Conservation (phyloP, 2,113 vertebrate species). For the Lathamus discolor region DNA sequence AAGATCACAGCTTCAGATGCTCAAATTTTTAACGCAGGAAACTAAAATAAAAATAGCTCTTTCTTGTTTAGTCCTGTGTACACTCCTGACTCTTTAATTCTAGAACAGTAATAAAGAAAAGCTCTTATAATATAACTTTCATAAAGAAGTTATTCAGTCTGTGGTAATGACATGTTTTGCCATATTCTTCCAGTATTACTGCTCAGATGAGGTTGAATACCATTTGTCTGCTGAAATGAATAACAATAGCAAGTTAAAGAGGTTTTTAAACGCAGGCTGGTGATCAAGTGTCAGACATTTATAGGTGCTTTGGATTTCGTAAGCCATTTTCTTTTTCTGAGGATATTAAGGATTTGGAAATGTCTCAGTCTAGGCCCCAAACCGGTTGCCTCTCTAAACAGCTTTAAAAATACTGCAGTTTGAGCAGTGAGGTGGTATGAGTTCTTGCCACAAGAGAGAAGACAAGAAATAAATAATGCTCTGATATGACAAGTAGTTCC, state of each 20-base stretch:
- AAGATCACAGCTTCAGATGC: neutral
- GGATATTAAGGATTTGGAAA: neutral
- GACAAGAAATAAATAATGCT: neutral
- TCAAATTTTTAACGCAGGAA: neutral
- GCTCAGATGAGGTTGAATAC: neutral
- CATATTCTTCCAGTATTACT: accelerated
- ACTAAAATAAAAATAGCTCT: neutral
- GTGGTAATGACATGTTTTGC: neutral
- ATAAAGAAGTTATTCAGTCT: neutral
- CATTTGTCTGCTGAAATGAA: neutral
- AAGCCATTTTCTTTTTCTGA: neutral
- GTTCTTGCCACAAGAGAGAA: neutral
- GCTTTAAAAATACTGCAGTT: neutral
- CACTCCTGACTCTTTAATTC: neutral
- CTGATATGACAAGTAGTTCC: neutral
- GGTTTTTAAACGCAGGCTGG: neutral
- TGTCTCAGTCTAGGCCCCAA: neutral
- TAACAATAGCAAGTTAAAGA: neutral
- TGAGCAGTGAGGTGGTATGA: neutral
- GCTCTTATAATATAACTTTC: neutral
- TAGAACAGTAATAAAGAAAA: neutral
- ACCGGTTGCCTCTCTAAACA: neutral
- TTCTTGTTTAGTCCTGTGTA: neutral
- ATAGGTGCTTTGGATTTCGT: neutral
- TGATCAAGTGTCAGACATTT: neutral